These are phyloP conservation scores for Agonopterix alstromeriana DNA, from an alignment of 2,888 invertebrate species.

Conservation along the genomic window DNA sequence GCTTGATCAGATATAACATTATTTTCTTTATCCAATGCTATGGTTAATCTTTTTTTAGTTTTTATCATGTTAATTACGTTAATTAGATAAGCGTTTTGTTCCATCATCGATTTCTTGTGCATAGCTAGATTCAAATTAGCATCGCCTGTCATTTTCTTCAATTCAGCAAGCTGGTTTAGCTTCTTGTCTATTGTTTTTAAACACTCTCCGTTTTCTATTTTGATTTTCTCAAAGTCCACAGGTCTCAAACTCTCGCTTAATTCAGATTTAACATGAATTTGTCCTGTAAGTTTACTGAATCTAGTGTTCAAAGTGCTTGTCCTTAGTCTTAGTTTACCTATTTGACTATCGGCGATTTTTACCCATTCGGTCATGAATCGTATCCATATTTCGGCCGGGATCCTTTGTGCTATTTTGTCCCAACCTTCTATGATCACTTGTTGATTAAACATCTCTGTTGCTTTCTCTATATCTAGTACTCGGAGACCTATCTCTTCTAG, in stretches of 20 bases:
- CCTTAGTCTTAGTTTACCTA: conserved; percentile 77
- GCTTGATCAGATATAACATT: conserved; percentile 50
- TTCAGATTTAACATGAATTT: conserved; percentile 73
- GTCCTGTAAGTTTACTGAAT: conserved; percentile 69
- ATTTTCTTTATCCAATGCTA: conserved; percentile 56
- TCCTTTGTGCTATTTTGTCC: conserved; percentile 77
- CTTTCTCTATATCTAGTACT: conserved; percentile 65
- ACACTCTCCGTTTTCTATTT: conserved; percentile 77
- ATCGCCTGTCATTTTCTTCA: conserved; percentile 77
- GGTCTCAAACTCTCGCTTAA: conserved; percentile 75
- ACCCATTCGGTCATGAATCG: conserved; percentile 79
- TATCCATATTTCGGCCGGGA: conserved; percentile 78
- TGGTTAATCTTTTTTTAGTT: conserved; percentile 47
- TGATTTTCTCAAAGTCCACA: conserved; percentile 80
- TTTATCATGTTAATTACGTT: conserved; percentile 54
- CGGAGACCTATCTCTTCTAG: conserved; percentile 75
- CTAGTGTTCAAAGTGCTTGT: conserved; percentile 74
- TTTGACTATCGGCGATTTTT: conserved; percentile 68
- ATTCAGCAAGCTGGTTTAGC: conserved; percentile 61
- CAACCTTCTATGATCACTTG: conserved; percentile 69
- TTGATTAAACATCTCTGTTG: conserved; percentile 63
- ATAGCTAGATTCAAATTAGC: conserved; percentile 74
- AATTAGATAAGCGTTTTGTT: conserved; percentile 61
- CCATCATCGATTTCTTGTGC: conserved; percentile 74
- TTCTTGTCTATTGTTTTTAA: conserved; percentile 72